Conservation (phyloP, 2,113 vertebrate genomes). For the Vanacampus margaritifer region DNA sequence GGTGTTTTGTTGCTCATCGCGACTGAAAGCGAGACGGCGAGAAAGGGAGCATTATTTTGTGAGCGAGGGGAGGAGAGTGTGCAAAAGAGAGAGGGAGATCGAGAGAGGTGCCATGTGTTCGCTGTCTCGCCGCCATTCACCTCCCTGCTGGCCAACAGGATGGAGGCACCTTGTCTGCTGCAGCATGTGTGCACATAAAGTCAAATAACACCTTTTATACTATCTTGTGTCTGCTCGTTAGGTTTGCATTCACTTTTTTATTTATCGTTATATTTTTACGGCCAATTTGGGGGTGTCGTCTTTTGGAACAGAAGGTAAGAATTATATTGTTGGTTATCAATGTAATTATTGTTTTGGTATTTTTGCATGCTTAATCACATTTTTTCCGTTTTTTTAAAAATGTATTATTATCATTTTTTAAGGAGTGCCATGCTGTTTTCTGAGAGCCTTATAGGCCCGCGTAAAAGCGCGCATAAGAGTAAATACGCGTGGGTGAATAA, state of each 20-base stretch:
- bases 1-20: neutral
- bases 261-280: neutral
- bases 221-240: neutral
- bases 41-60: slow-evolving; percentile 10
- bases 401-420: neutral
- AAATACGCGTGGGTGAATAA: slow-evolving; percentile 42
- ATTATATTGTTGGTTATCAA: slow-evolving; percentile 35
- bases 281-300: slow-evolving; percentile 9
- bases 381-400: neutral
- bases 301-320: slow-evolving; percentile 24
- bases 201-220: slow-evolving; percentile 21
- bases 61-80: slow-evolving; percentile 42
- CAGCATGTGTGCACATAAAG: slow-evolving; percentile 42
- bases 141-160: slow-evolving; percentile 62
- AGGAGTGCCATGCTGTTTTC: too few relatives aligned
- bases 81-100: slow-evolving; percentile 53
- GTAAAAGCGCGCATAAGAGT: slow-evolving; percentile 13
- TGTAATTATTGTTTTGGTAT: neutral
- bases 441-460: slow-evolving; percentile 3
- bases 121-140: slow-evolving; percentile 62
- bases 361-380: neutral
- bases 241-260: neutral
- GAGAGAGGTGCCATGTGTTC: slow-evolving; percentile 76
- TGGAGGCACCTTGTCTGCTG: slow-evolving; percentile 67
- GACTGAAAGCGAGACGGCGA: slow-evolving; percentile 51